phyloP scores from a whole-genome alignment of 1,140 invertebrate species.

The Parapsyche elsis region DNA sequence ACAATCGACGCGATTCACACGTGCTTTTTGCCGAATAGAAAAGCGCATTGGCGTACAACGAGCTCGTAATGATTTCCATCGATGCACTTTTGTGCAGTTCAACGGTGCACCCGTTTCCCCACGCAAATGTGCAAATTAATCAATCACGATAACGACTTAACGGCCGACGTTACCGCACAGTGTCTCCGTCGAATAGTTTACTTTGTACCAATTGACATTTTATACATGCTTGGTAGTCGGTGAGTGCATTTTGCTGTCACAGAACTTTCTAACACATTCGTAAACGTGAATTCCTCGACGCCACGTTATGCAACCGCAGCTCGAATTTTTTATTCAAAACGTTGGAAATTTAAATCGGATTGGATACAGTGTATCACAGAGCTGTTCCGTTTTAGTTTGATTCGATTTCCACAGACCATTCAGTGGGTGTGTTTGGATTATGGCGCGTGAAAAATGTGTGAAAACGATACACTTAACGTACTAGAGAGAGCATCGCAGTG shows the following conservation, averaged over 20 bases:
- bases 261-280: conserved; percentile 17
- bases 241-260: conserved; percentile 19
- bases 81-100: not conserved
- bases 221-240: not conserved
- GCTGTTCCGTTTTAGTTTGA: not conserved
- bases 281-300: not conserved
- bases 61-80: not conserved
- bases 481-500: not conserved
- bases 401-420: not conserved
- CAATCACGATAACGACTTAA: not conserved
- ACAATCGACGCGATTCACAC: conserved; percentile 36
- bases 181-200: too few relatives aligned
- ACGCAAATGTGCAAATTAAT: not conserved
- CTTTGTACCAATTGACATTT: too few relatives aligned
- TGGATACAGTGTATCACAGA: not conserved
- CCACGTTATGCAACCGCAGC: not conserved
- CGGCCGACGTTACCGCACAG: not conserved
- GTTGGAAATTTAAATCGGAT: not conserved
- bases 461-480: not conserved
- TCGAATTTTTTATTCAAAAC: not conserved
- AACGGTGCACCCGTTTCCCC: not conserved
- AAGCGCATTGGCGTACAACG: not conserved
- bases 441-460: conserved; percentile 14
- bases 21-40: conserved; percentile 28
- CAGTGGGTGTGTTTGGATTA: not conserved